Conservation (phyloP, 2,113 vertebrate genomes). For the Catharus minimus region DNA sequence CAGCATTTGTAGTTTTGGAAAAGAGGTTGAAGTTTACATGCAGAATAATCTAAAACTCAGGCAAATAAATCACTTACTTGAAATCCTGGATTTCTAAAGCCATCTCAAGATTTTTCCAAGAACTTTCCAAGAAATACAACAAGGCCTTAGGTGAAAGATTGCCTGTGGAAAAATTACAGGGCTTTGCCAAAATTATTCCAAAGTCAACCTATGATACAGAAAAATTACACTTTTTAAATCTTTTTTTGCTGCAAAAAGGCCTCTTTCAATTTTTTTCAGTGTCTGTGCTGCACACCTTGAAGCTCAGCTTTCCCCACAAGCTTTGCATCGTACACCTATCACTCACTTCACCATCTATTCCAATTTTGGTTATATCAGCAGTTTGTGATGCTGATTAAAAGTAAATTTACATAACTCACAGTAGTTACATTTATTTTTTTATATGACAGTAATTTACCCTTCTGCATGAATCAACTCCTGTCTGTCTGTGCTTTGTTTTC, state of each 20-base stretch:
- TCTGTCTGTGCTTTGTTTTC: background rate
- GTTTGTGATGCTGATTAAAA: background rate
- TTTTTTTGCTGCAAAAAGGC: background rate
- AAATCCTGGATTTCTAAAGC: background rate
- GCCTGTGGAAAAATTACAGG: background rate
- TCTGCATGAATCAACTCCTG: background rate
- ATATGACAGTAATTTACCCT: background rate
- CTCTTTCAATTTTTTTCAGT: background rate
- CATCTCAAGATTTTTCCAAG: background rate
- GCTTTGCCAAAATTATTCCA: background rate
- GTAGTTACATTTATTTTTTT: background rate
- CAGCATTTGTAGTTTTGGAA: background rate
- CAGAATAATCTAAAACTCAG: background rate
- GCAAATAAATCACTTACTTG: background rate
- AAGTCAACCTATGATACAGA: background rate
- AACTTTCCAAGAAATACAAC: background rate
- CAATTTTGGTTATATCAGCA: background rate
- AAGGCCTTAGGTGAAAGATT: background rate
- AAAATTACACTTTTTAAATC: background rate
- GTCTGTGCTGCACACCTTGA: background rate
- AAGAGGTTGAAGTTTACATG: background rate
- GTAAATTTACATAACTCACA: background rate
- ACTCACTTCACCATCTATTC: background rate
- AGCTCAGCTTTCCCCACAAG: background rate
- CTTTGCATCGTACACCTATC: background rate